Conservation (phyloP, 2,888 invertebrate species). For the Taphrorychus bicolor region DNA sequence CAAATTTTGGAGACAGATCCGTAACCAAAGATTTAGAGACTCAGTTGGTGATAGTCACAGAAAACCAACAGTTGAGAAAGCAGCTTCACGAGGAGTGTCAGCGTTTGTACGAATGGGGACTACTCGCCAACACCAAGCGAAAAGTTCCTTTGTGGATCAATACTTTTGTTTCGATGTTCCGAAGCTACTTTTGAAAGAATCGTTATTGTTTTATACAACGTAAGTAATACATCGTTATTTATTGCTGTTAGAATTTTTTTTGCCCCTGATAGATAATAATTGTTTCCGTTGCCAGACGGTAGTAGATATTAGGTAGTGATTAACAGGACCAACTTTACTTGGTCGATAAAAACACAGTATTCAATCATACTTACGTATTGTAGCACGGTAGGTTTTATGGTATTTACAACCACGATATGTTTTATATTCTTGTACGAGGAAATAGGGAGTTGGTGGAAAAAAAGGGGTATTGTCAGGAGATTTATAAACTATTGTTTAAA, state of each 20-base stretch:
- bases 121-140: conserved; percentile 70
- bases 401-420: too few species aligned
- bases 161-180: conserved; percentile 76
- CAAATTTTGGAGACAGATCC: conserved; percentile 93
- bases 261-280: neutral
- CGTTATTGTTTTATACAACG: conserved; percentile 7
- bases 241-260: neutral
- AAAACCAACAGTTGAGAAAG: conserved; percentile 68
- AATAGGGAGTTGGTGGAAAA: too few species aligned
- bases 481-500: too few species aligned
- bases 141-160: conserved; percentile 82
- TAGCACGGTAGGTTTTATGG: too few species aligned
- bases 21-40: conserved; percentile 93
- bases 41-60: conserved; percentile 88
- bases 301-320: too few species aligned
- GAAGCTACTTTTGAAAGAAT: conserved; percentile 59
- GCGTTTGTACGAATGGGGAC: conserved; percentile 70
- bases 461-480: too few species aligned
- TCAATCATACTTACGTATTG: too few species aligned
- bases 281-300: too few species aligned
- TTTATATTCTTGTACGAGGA: too few species aligned
- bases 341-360: too few species aligned
- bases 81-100: conserved; percentile 79
- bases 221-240: too few species aligned
- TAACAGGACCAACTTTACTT: too few species aligned